Evolutionary conservation across 2,113 vertebrate species (phyloP).

Genomic region (Pardalotus punctatus): DNA sequence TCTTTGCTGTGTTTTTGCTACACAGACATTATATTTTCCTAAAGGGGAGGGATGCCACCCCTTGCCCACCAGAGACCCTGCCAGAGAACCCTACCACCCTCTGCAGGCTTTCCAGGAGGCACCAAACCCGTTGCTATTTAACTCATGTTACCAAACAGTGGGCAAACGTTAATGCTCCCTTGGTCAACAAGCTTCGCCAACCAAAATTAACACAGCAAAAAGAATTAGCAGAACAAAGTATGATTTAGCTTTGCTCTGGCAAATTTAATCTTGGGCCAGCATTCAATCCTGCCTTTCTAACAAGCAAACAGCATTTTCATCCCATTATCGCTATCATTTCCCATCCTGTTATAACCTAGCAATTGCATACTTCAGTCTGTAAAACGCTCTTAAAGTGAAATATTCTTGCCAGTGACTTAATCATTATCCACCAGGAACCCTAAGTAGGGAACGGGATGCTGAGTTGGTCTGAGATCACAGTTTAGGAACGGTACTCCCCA

Average conservation of each 20-base stretch:
- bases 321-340: not conserved
- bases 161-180: not conserved
- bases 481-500: not conserved
- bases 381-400: not conserved
- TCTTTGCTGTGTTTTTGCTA: not conserved
- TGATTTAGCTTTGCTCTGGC: not conserved
- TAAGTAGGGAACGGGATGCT: not conserved
- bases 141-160: accelerated
- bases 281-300: not conserved
- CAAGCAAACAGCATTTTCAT: not conserved
- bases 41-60: not conserved
- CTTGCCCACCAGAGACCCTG: accelerated
- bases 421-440: not conserved
- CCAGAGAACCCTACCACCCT: not conserved
- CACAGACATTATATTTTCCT: not conserved
- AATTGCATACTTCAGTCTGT: not conserved
- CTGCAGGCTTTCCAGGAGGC: not conserved
- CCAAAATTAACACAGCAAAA: not conserved
- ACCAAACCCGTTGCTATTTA: not conserved
- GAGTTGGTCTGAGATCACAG: not conserved
- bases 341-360: not conserved
- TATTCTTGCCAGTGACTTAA: not conserved
- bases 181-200: not conserved
- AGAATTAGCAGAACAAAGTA: not conserved
- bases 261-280: not conserved